These are phyloP conservation scores for Hyla sarda DNA, from an alignment of 2,113 vertebrate species.

Conservation along the genomic window DNA sequence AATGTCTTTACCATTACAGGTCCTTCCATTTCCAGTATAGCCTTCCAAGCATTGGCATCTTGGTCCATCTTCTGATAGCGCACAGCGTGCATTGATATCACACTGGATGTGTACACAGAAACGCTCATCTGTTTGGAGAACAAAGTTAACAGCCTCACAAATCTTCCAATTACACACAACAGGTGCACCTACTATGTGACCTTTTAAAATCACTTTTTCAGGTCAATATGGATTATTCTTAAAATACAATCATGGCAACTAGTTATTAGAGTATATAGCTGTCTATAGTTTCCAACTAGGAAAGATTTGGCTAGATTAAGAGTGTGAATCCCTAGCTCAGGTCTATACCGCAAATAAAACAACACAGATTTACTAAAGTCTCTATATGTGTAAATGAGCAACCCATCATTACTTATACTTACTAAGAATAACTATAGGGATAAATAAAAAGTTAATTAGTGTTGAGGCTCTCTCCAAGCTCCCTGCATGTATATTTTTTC, in stretches of 20 bases:
- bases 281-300: slow-evolving; percentile 25
- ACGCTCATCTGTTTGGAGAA: slow-evolving; percentile 75
- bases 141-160: slow-evolving; percentile 43
- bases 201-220: slow-evolving; percentile 35
- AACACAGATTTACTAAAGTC: not conserved
- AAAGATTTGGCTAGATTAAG: slow-evolving; percentile 23
- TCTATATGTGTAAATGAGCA: not conserved
- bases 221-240: slow-evolving; percentile 51
- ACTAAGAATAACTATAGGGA: not conserved
- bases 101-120: slow-evolving; percentile 78
- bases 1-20: slow-evolving; percentile 80
- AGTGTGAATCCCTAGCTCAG: slow-evolving; percentile 8
- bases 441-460: not conserved
- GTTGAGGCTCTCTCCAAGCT: no score
- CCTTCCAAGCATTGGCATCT: slow-evolving; percentile 81
- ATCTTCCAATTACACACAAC: slow-evolving; percentile 41
- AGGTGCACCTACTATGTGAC: slow-evolving; percentile 44
- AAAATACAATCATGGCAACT: slow-evolving; percentile 31
- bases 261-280: slow-evolving; percentile 9
- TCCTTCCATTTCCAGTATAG: slow-evolving; percentile 78
- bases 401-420: not conserved
- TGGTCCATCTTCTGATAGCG: slow-evolving; percentile 70
- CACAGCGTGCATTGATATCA: slow-evolving; percentile 75
- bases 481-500: no score
- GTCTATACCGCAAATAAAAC: not conserved